phyloP scores from a whole-genome alignment of 2,113 vertebrate genomes.

The Orthonyx spaldingii region DNA sequence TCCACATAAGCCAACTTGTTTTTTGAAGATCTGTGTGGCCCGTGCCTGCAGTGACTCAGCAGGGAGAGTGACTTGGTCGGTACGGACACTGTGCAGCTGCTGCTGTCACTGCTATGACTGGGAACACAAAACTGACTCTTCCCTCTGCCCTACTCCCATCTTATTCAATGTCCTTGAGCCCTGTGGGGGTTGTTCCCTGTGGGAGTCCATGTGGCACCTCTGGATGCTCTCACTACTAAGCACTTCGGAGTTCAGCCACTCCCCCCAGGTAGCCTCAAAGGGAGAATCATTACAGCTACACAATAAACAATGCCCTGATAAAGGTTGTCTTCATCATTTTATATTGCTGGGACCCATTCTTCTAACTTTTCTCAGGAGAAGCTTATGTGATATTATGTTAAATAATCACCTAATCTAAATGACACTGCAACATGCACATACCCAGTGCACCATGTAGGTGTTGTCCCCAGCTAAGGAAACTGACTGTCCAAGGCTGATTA shows the following conservation, averaged over 20 bases:
- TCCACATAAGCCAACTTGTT: background rate
- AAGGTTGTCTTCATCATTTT: background rate
- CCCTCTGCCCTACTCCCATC: background rate
- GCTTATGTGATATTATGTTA: background rate
- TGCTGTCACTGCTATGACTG: background rate
- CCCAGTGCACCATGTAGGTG: background rate
- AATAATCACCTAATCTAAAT: background rate
- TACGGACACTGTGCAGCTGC: background rate
- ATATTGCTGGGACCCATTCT: background rate
- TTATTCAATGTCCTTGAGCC: background rate
- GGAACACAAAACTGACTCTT: background rate
- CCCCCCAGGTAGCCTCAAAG: fast-evolving
- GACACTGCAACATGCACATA: fast-evolving
- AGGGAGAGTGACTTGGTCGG: background rate
- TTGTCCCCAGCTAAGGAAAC: background rate
- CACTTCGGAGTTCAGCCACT: background rate
- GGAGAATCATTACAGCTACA: background rate
- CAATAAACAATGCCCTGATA: background rate
- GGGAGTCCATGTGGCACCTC: background rate
- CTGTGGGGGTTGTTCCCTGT: fast-evolving
- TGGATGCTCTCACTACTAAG: background rate
- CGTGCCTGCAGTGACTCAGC: background rate
- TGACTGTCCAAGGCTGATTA: background rate
- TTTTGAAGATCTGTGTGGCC: background rate
- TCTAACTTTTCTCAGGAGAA: background rate